Evolutionary conservation across 2,113 vertebrate genomes (phyloP), one percentile per base, ranked within the genome.

Genomic region (Ardeotis arabs): DNA sequence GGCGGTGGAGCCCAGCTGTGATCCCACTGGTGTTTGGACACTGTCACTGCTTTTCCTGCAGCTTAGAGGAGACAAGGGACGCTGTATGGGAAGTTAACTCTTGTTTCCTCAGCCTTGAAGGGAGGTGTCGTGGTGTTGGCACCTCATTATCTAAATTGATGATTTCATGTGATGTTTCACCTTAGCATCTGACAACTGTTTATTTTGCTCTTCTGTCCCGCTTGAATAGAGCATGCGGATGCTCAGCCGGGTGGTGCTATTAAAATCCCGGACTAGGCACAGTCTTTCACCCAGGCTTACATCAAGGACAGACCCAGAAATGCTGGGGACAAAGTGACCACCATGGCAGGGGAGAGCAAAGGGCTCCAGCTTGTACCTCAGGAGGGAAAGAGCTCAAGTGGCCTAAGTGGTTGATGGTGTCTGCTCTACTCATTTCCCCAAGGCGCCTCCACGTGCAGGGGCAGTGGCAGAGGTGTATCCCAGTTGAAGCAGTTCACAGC

Each of bases 381-480:
- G 7, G 35, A 28, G 24, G n/a, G 18, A 37, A 21, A 49, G 49
- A 52, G 6, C n/a, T 59, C 45, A 9, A 27, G 15, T 67, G 55
- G 15, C 22, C 29, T 25, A 68, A 74, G 53, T 3, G 9, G n/a
- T 16, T 1, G 0, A 2, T 4, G 44, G 16, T 3, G 0, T 21
- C 75, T 82, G 52, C 58, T 62, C 55, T 74, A 15, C 35, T 11
- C 22, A 0, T 62, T 58, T 70, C 52, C 13, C 25, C 0, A 1
- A 31, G 78, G 21, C 59, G 13, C 18, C 20, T 47, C 50, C 19
- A 47, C 1, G 2, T 14, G 3, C 56, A 35, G 67, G 37, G 72
- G 28, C 47, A 50, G 67, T 2, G 45, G 7, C 3, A 0, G 20
- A 75, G 31, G 27, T 27, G 19, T 12, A 5, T 17, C 45, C 58